Evolutionary conservation across 2,888 invertebrate genomes (phyloP), one percentile per base, ranked within the genome.

Genomic region (Anarsia innoxiella): DNA sequence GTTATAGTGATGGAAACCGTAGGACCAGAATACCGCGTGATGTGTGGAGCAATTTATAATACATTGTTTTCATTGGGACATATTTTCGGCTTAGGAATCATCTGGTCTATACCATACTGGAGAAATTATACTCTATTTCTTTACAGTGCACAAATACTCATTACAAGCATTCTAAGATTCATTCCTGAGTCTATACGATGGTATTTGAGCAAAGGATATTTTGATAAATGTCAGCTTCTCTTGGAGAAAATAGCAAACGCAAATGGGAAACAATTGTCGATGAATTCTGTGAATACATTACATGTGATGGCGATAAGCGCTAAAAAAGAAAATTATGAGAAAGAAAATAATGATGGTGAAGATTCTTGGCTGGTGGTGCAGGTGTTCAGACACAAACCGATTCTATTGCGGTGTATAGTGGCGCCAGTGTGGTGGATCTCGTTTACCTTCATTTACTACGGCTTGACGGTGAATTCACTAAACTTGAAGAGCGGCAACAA

Each of bases 351-450:
- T 4, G 50, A 45, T 1, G 88, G 49, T 86, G 87, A 30, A 1
- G 51, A 53, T 11, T 45, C 51, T 0, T 52, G 47, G 49, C 33
- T 58, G 16, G 37, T 53, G 11, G 37, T 42, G 16, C 61, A 75
- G 37, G 70, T 87, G 9, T 59, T 86, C 16, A 69, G 66, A 36
- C 79, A 84, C 2, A 66, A 66, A 11, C 65, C 65, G 26, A 64
- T 89, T 11, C 53, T 86, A 11, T 41, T 82, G 1, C 70, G 88
- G 13, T 64, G 88, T 42, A 23, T 86, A 2, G 35, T 35, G n/a
- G 91, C 92, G 19, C 91, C 90, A 5, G 85, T 92, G 48, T 92
- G 92, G 77, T 93, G 93, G 93, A 88, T 92, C 33, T 89, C 92
- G 1, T 90, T 91, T 44, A 90, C 91, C 0, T 89, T 94, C 49